Percentiles rank a stretch among this genome's conserved stretches.
phyloP scores from a whole-genome alignment of 2,888 invertebrate species.

The Diadegma fenestrale region DNA sequence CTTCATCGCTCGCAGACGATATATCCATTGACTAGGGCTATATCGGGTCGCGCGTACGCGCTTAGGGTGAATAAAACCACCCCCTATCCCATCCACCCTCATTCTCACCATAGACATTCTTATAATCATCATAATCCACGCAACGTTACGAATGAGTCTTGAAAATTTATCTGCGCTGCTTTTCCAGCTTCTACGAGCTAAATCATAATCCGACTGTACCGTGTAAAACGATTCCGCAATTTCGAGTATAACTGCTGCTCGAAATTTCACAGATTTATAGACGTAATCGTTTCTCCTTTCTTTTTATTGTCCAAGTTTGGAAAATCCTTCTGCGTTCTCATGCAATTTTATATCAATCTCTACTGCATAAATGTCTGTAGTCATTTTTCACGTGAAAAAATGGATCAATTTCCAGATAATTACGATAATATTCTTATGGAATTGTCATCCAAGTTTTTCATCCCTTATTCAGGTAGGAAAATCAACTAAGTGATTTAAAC shows the following conservation, averaged over 20 bases:
- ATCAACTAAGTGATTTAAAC: no score
- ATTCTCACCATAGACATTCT: conserved; percentile 38
- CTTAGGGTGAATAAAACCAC: conserved; percentile 52
- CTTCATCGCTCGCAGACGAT: not conserved
- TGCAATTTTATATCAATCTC: not conserved
- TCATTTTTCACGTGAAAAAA: no score
- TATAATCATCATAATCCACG: conserved; percentile 61
- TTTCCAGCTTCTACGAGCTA: not conserved
- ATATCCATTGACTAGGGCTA: conserved; percentile 26
- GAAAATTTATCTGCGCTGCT: conserved; percentile 31
- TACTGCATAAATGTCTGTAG: no score
- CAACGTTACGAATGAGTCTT: conserved; percentile 40
- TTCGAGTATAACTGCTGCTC: not conserved
- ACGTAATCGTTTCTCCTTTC: not conserved
- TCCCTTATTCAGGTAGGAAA: no score
- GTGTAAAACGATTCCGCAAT: conserved; percentile 50
- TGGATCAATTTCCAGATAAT: no score
- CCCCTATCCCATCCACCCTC: conserved; percentile 30
- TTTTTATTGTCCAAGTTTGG: not conserved
- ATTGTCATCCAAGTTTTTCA: no score
- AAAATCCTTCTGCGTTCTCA: not conserved
- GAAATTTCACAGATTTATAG: not conserved
- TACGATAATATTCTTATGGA: no score
- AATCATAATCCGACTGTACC: no score
- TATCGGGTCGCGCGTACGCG: conserved; percentile 15